These are phyloP conservation scores for Gadopsis bispinosus DNA, from an alignment of 2,797 vertebrate genomes.

Conservation along the genomic window DNA sequence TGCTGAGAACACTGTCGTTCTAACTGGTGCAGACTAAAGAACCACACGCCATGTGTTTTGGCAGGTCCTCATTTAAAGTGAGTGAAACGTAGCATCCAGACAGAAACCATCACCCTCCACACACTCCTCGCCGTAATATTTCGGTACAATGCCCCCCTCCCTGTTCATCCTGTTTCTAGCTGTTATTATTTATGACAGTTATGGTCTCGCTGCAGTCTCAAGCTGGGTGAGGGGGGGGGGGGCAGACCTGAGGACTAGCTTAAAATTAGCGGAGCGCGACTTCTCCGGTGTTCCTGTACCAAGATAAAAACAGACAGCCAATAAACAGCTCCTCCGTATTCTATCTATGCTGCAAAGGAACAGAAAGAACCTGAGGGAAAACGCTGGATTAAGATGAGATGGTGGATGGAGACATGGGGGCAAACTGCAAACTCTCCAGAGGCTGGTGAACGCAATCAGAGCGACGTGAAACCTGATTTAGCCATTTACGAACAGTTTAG, in stretches of 20 bases:
- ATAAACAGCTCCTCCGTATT: neutral
- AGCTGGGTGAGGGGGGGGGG: neutral
- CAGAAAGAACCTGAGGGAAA: neutral
- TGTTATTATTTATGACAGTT: neutral
- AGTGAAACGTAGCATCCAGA: no score
- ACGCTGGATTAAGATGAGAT: neutral
- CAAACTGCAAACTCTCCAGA: slow-evolving; percentile 9
- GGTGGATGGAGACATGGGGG: neutral
- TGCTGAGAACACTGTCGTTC: neutral
- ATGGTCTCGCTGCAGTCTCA: neutral
- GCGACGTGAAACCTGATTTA: slow-evolving; percentile 10
- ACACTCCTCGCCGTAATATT: neutral
- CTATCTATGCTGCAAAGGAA: neutral
- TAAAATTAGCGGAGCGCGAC: neutral
- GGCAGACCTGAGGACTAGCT: no score
- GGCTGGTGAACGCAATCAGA: slow-evolving; percentile 17
- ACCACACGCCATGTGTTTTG: neutral
- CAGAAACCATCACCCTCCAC: neutral
- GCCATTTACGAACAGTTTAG: no score
- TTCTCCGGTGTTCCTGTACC: neutral
- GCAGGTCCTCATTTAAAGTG: neutral
- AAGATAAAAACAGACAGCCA: neutral
- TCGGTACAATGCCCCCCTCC: no score
- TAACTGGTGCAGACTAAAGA: no score
- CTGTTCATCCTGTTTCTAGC: neutral